A percentile compares a stretch with the other conserved stretches of the same genome.
These are phyloP conservation scores for Pharmacophagus antenor DNA, from an alignment of 2,888 invertebrate genomes.

Conservation along the genomic window DNA sequence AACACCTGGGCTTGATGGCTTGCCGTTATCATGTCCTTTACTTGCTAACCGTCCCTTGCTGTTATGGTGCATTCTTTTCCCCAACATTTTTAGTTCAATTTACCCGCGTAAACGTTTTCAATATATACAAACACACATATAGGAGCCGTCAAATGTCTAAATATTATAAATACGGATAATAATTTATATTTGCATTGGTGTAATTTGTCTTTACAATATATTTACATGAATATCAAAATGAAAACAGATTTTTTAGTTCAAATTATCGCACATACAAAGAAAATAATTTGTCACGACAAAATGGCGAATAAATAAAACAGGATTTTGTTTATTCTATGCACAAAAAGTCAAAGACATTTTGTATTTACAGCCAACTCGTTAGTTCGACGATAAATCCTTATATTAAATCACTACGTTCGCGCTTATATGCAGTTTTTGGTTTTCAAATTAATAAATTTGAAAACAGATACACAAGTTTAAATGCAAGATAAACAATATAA, in stretches of 20 bases:
- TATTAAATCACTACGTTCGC: too few relatives aligned
- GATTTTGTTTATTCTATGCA: background rate
- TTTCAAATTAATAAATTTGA: background rate
- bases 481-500: too few relatives aligned
- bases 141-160: conserved; percentile 33
- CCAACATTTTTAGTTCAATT: conserved; percentile 70
- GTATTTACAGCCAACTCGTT: background rate
- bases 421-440: background rate
- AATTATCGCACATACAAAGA: conserved; percentile 15
- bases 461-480: too few relatives aligned
- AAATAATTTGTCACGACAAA: conserved; percentile 31
- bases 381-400: too few relatives aligned
- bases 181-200: background rate
- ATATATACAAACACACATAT: conserved; percentile 40
- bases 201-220: background rate
- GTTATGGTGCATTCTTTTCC: conserved; percentile 77
- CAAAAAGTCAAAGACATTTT: background rate
- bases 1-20: conserved; percentile 75
- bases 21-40: conserved; percentile 74
- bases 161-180: background rate
- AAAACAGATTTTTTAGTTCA: background rate
- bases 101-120: conserved; percentile 58
- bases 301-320: conserved; percentile 29
- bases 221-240: conserved; percentile 12
- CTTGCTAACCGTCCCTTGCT: conserved; percentile 74